Percentiles rank a stretch among this genome's conserved stretches.
phyloP scores from a whole-genome alignment of 2,113 vertebrate genomes.

The Equus przewalskii region DNA sequence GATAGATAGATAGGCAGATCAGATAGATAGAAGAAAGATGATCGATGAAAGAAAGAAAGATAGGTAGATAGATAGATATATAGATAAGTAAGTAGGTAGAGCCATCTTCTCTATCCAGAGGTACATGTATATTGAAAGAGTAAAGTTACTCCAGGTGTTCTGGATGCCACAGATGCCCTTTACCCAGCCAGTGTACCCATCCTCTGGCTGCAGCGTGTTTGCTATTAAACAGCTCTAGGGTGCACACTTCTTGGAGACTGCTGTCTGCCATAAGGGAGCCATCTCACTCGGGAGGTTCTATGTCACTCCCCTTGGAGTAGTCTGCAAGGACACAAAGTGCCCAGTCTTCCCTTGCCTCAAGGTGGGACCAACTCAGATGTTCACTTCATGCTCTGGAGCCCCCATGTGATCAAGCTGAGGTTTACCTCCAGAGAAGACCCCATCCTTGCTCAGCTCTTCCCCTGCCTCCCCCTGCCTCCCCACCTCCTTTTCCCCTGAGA shows the following conservation, averaged over 20 bases:
- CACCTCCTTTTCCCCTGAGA: neutral
- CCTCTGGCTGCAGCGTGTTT: neutral
- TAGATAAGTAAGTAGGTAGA: too few relatives aligned
- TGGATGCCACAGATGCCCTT: neutral
- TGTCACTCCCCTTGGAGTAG: neutral
- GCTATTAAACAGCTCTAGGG: neutral
- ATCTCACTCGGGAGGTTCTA: neutral
- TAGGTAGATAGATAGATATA: neutral
- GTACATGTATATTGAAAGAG: neutral
- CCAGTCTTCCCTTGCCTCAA: neutral
- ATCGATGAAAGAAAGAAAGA: neutral
- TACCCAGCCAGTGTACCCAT: neutral
- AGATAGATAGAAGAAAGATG: neutral
- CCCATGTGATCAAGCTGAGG: neutral
- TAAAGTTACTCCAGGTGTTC: neutral
- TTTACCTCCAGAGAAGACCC: neutral
- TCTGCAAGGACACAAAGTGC: neutral
- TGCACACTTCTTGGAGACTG: neutral
- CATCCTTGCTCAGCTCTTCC: neutral
- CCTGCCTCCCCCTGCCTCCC: accelerated
- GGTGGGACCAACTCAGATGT: neutral
- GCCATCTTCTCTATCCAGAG: neutral
- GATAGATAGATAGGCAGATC: neutral
- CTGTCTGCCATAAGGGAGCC: neutral
- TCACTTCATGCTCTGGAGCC: neutral